Conservation (phyloP, 1,140 invertebrate genomes). For the Linepithema humile region DNA sequence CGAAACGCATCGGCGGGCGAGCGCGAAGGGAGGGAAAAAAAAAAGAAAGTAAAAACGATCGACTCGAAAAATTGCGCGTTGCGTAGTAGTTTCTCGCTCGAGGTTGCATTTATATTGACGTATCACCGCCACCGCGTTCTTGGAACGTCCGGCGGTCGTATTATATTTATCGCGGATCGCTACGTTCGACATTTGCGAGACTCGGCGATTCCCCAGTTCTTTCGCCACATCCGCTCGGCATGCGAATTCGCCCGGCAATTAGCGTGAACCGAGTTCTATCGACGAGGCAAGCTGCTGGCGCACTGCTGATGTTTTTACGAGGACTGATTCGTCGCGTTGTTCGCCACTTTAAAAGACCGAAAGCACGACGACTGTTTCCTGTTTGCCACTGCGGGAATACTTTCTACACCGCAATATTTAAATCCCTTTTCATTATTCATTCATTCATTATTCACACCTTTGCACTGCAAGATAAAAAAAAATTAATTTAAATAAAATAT, state of each 20-base stretch:
- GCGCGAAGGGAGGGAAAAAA: background rate
- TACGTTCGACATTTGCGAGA: conserved; percentile 29
- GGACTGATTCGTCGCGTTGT: conserved; percentile 18
- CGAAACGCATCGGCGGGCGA: conserved; percentile 23
- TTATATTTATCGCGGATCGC: conserved; percentile 49
- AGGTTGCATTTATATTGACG: conserved; percentile 48
- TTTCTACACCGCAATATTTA: background rate
- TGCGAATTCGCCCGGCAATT: background rate
- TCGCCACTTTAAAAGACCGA: conserved; percentile 1
- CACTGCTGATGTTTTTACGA: conserved; percentile 5
- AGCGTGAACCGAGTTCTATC: background rate
- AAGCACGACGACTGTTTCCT: conserved; percentile 22
- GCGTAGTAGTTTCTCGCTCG: background rate
- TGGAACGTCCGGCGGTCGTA: conserved; percentile 18
- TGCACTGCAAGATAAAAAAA: background rate
- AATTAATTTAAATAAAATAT: background rate
- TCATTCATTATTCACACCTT: background rate
- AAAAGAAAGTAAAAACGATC: conserved; percentile 38
- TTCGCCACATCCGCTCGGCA: background rate
- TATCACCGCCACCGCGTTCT: conserved; percentile 17
- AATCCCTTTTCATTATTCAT: background rate
- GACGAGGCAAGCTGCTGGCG: background rate
- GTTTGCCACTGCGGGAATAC: background rate
- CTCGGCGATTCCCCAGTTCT: background rate
- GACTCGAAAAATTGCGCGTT: conserved; percentile 32